phyloP scores from a whole-genome alignment of 2,113 vertebrate species.

The Cynoglossus semilaevis region DNA sequence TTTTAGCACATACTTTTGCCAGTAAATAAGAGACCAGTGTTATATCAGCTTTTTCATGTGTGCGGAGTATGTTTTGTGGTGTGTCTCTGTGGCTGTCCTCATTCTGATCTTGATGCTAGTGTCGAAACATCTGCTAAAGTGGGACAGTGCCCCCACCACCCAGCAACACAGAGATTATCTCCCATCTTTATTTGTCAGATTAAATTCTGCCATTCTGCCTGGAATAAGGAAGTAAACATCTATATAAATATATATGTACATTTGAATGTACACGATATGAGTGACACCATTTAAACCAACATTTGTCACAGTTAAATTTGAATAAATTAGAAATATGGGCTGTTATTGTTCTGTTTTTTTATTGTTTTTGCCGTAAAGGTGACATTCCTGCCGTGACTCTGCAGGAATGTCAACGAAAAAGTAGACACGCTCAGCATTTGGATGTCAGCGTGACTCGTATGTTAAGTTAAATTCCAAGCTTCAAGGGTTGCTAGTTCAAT shows the following conservation, averaged over 20 bases:
- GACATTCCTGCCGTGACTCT: no score
- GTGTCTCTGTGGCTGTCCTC: constrained; percentile 4
- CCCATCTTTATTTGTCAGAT: constrained; percentile 22
- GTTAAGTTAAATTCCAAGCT: no score
- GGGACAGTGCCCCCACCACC: neutral
- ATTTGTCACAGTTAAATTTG: no score
- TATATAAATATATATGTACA: neutral
- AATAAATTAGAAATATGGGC: no score
- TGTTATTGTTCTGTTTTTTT: no score
- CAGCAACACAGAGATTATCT: constrained; percentile 30
- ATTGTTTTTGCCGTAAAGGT: no score
- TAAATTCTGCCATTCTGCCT: constrained; percentile 18
- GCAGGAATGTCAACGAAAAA: no score
- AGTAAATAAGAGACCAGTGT: no score
- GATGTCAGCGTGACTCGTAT: no score
- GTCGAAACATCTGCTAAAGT: constrained; percentile 43
- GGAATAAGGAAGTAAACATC: neutral
- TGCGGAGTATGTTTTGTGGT: neutral
- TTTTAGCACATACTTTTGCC: neutral
- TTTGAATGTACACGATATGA: neutral
- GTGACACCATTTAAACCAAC: no score
- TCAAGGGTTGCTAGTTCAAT: no score
- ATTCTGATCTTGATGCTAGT: neutral
- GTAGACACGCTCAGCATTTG: no score
- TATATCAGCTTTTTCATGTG: neutral